phyloP scores from a whole-genome alignment of 2,888 invertebrate species.

The Bombyx huttoni region DNA sequence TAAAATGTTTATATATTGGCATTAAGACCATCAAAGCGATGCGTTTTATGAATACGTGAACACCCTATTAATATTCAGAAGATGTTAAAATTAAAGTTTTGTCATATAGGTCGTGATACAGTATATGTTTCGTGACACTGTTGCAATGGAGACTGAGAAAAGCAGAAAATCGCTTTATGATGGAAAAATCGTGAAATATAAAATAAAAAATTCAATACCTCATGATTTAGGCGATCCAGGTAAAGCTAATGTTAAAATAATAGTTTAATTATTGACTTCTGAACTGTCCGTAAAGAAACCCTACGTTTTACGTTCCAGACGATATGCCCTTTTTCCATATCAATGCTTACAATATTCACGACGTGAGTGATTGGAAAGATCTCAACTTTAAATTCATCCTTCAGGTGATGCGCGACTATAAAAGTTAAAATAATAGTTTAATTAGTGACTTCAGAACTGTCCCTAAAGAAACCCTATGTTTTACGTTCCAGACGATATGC shows the following conservation, averaged over 20 bases:
- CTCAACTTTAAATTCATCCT: slow-evolving; percentile 93
- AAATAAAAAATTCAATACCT: slow-evolving; percentile 85
- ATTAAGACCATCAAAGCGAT: no score
- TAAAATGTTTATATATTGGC: no score
- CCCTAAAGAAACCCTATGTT: neutral
- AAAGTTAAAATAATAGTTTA: no score
- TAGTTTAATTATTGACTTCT: no score
- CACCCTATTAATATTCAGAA: neutral
- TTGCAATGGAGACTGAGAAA: slow-evolving; percentile 74
- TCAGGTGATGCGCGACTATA: slow-evolving; percentile 90
- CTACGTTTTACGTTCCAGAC: slow-evolving; percentile 46
- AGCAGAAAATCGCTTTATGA: slow-evolving; percentile 77
- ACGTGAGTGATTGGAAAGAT: slow-evolving; percentile 94
- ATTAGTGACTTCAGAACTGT: no score
- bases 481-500: slow-evolving; percentile 77
- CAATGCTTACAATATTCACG: slow-evolving; percentile 92
- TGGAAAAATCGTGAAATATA: slow-evolving; percentile 80
- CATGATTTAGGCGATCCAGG: slow-evolving; percentile 96
- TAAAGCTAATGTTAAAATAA: slow-evolving; percentile 23
- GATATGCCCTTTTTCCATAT: slow-evolving; percentile 86
- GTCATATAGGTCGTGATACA: slow-evolving; percentile 77
- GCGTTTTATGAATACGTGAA: no score
- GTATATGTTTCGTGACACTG: slow-evolving; percentile 83
- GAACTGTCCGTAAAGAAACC: no score
- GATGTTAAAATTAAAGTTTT: slow-evolving; percentile 1